Percentiles rank a stretch among this genome's conserved stretches.
phyloP scores from a whole-genome alignment of 2,113 vertebrate species.

The Paralichthys olivaceus region DNA sequence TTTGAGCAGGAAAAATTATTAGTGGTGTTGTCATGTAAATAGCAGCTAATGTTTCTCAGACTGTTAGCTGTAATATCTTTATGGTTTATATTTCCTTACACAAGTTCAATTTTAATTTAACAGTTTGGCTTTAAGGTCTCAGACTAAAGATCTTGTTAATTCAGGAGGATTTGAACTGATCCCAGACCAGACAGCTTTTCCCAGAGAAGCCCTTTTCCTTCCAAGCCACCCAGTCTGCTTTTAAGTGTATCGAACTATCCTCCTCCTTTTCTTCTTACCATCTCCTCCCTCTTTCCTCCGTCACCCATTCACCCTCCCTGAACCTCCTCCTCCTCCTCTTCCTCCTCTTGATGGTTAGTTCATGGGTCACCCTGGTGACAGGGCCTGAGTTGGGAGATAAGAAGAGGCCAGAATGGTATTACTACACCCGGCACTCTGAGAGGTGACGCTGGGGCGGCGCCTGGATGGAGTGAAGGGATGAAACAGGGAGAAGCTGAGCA shows the following conservation, averaged over 20 bases:
- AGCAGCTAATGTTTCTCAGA: not conserved
- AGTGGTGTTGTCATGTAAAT: too few relatives aligned
- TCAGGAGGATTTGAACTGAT: constrained; percentile 22
- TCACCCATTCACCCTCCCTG: constrained; percentile 34
- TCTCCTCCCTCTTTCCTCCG: constrained; percentile 6
- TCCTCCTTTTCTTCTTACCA: not conserved
- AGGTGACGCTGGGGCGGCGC: constrained; percentile 58
- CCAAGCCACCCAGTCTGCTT: constrained; percentile 24
- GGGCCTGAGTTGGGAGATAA: constrained; percentile 82
- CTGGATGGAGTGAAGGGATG: constrained; percentile 59
- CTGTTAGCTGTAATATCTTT: not conserved
- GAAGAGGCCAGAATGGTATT: constrained; percentile 76
- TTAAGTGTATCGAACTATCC: not conserved
- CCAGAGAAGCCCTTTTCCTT: not conserved
- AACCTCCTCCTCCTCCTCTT: constrained; percentile 11
- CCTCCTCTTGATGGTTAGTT: constrained; percentile 66
- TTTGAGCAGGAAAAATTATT: too few relatives aligned
- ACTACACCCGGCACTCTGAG: constrained; percentile 68
- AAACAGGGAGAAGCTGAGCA: constrained; percentile 39
- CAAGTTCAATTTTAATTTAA: not conserved
- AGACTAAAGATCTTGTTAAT: not conserved
- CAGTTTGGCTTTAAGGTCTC: not conserved
- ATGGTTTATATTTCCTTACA: not conserved
- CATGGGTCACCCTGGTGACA: constrained; percentile 78
- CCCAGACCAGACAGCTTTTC: constrained; percentile 11